Conservation (phyloP, 2,113 vertebrate genomes). For the Atractosteus spatula region DNA sequence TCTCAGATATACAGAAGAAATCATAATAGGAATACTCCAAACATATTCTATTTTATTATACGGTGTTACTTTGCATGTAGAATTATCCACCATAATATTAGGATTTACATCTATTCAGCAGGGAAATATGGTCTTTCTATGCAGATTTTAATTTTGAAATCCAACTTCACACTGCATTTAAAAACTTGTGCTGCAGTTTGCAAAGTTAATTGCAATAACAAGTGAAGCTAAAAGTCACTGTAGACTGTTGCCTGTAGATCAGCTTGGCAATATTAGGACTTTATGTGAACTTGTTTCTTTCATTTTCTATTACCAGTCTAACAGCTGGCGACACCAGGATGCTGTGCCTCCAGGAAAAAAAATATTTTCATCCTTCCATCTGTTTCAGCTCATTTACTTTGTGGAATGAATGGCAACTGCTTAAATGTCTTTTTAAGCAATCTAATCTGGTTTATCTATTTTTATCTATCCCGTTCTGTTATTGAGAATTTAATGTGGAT, state of each 20-base stretch:
- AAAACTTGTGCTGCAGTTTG: too few species aligned
- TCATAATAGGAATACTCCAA: too few species aligned
- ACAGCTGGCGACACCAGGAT: constrained; percentile 56
- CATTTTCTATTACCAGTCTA: constrained; percentile 13
- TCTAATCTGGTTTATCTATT: neutral
- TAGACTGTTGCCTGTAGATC: neutral
- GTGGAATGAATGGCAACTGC: constrained; percentile 44
- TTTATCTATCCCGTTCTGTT: neutral
- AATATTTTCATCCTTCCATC: constrained; percentile 43
- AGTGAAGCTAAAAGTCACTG: neutral
- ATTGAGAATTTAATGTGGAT: neutral
- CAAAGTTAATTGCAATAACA: neutral
- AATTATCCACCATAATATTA: too few species aligned
- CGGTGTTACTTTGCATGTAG: too few species aligned
- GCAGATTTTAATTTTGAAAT: too few species aligned
- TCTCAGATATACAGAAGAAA: too few species aligned
- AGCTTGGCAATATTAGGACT: neutral
- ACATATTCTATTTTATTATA: too few species aligned
- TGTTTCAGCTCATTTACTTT: constrained; percentile 58
- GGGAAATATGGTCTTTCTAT: too few species aligned
- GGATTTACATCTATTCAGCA: too few species aligned
- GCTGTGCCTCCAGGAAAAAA: constrained; percentile 47
- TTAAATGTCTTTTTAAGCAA: neutral
- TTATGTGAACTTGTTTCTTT: neutral
- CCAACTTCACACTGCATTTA: too few species aligned